These are phyloP conservation scores for Chromobotia macracanthus DNA, from an alignment of 2,797 vertebrate species.

Conservation along the genomic window DNA sequence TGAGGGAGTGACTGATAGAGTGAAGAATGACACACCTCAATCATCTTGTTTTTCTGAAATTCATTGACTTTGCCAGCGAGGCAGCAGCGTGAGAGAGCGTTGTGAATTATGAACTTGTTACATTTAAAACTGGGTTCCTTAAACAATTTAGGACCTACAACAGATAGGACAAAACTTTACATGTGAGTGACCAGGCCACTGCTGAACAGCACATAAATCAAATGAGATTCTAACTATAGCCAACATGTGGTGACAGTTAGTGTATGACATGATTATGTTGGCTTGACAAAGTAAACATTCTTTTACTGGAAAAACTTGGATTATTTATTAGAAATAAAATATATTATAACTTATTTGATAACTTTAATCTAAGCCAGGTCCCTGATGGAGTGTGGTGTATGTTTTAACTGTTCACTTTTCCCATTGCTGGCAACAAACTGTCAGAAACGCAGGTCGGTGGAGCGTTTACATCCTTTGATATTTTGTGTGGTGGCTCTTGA, in stretches of 20 bases:
- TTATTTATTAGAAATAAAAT: no score
- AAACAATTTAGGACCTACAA: constrained; percentile 86
- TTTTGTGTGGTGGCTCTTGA: neutral
- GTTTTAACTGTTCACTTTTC: neutral
- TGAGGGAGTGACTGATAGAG: neutral
- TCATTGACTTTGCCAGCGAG: constrained; percentile 92
- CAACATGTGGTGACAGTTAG: neutral
- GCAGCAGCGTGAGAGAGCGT: constrained; percentile 89
- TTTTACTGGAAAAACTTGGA: no score
- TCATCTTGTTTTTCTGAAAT: constrained; percentile 85
- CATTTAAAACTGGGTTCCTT: constrained; percentile 94
- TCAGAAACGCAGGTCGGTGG: no score
- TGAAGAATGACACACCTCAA: constrained; percentile 77
- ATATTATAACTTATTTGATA: no score
- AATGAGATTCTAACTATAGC: neutral
- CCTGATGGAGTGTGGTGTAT: no score
- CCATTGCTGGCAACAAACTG: no score
- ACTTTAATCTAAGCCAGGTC: no score
- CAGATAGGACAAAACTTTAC: constrained; percentile 5
- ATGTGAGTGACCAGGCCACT: constrained; percentile 14
- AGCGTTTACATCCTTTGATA: no score
- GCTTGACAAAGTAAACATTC: no score
- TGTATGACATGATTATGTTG: no score
- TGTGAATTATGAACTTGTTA: constrained; percentile 93
- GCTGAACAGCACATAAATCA: neutral